phyloP scores from a whole-genome alignment of 2,797 vertebrate genomes.

The Botia kubotai region DNA sequence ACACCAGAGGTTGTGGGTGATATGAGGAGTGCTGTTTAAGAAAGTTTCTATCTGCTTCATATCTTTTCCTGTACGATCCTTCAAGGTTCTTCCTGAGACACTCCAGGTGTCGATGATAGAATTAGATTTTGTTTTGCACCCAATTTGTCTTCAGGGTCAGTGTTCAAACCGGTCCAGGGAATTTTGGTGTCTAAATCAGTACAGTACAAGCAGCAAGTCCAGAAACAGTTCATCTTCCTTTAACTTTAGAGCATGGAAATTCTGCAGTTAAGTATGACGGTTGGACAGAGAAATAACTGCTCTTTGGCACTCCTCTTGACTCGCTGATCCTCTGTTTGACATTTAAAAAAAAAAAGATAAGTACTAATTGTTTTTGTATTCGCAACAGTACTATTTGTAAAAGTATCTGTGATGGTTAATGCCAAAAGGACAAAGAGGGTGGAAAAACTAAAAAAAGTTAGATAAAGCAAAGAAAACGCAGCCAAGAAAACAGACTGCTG shows the following conservation, averaged over 20 bases:
- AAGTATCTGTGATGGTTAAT: constrained; percentile 8
- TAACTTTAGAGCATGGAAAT: constrained; percentile 28
- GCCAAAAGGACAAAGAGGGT: constrained; percentile 3
- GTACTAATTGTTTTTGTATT: constrained; percentile 28
- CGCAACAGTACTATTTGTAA: constrained; percentile 24
- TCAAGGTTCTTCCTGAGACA: constrained; percentile 43
- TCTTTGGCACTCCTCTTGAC: constrained; percentile 29
- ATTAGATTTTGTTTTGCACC: constrained; percentile 20
- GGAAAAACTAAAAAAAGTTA: constrained; percentile 2
- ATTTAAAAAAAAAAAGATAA: neutral
- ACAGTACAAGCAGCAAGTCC: constrained; percentile 25
- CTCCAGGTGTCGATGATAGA: constrained; percentile 17
- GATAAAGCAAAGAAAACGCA: neutral
- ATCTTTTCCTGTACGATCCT: constrained; percentile 28
- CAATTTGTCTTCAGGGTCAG: constrained; percentile 14
- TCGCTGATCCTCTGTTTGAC: constrained; percentile 39
- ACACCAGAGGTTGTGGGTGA: neutral
- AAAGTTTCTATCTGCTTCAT: neutral
- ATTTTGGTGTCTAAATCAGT: neutral
- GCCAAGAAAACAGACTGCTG: too few species aligned
- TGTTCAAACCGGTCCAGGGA: constrained; percentile 14
- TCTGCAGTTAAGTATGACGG: constrained; percentile 11
- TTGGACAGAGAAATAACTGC: constrained; percentile 33
- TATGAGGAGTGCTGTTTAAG: neutral
- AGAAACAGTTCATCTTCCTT: constrained; percentile 30